Base-by-base conservation (phyloP, 2,888 invertebrate species). In the Chorisops tibialis region DNA sequence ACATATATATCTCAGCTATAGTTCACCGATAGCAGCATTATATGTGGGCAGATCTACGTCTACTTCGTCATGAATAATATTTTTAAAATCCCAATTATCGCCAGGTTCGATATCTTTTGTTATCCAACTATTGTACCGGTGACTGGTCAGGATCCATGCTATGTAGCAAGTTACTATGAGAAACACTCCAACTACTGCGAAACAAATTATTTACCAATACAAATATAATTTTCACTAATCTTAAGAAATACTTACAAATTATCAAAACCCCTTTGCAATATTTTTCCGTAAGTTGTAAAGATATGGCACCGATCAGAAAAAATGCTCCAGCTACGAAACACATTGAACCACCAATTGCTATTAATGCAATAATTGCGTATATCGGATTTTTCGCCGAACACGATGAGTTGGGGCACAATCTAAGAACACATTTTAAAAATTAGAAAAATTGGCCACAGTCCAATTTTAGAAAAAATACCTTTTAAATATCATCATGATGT, bases 291-390 rank as follows among this genome's bases (percentile, higher is more conserved):
- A 43, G 56, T 11, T 56, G 56, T 45, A 45, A 30, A 5, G 56
- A 56, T 30, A 56, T 56, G 7, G 56, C 56, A 45, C 56, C 45
- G 18, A 56, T 43, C 2, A 56, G 21, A 30, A 56, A 56, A 18
- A 56, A 30, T 12, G 43, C 56, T 14, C 56, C 56, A 11, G 56
- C 56, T 9, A 56, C 56, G 18, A 56, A 56, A 21, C 56, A 56
- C 56, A 56, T 56, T 12, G 56, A 56, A 2, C 56, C 56, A 1
- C 56, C 56, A n/a, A 56, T 56, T 5, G 56, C 21, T 2, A 56
- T 56, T 5, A 56, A 30, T 12, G 56, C 56, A 45, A 56, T 41
- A 18, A 56, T 43, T 3, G 45, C 45, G 35, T 43, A 18, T 2
- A 56, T 24, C 6, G 56, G 56, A 22, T 16, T 43, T 6, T 19